Conservation (phyloP, 2,797 vertebrate species). For the Gymnothorax javanicus region DNA sequence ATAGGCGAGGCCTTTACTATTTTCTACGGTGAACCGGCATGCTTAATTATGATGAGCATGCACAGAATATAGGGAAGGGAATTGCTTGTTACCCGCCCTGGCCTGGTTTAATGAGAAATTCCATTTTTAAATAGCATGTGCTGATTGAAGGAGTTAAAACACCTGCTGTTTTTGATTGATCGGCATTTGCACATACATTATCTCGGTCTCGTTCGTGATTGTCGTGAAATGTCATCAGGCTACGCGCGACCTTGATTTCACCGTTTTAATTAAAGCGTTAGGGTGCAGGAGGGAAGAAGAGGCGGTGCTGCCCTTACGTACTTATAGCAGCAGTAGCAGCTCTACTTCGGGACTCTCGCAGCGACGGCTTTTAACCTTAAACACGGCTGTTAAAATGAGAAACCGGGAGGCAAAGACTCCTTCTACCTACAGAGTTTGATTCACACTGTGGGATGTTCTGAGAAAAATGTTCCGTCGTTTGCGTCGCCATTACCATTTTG, state of each 20-base stretch:
- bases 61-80: neutral
- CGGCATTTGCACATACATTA: neutral
- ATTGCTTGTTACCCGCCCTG: neutral
- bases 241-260: neutral
- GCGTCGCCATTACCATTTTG: neutral
- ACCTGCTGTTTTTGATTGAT: neutral
- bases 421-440: neutral
- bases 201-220: neutral
- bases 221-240: neutral
- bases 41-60: neutral
- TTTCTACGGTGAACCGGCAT: neutral
- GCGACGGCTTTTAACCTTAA: neutral
- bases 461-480: neutral
- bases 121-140: neutral
- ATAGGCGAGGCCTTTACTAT: neutral
- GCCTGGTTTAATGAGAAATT: neutral
- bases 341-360: neutral
- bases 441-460: neutral
- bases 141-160: constrained; percentile 1
- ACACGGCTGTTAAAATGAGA: neutral
- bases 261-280: neutral
- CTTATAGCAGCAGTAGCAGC: neutral
- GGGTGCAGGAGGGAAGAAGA: neutral
- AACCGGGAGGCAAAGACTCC: neutral
- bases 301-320: neutral